These are phyloP conservation scores for Mesocentrotus franciscanus DNA, from an alignment of 53 echinoderm and acorn worm species.

Conservation along the genomic window DNA sequence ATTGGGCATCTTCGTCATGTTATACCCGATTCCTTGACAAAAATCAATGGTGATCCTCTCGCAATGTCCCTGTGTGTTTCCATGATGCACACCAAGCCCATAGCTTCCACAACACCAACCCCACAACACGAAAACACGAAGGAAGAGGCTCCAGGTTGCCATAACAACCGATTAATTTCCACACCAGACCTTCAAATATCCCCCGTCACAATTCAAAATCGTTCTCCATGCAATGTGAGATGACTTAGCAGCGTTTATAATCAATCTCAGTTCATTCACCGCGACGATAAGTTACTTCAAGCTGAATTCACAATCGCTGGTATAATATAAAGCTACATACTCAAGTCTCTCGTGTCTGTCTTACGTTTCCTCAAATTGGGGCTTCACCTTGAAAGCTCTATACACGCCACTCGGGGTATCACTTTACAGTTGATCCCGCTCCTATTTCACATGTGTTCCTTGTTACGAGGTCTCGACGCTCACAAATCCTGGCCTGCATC, in stretches of 20 bases:
- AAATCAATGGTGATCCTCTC: conserved; percentile 95
- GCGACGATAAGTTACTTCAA: not conserved
- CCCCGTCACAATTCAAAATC: not conserved
- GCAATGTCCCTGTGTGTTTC: conserved; percentile 77
- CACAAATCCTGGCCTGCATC: not conserved
- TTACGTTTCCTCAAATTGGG: not conserved
- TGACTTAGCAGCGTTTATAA: not conserved
- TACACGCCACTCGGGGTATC: conserved; percentile 49
- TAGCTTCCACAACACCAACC: conserved; percentile 18
- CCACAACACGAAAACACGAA: not conserved
- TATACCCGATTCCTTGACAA: conserved; percentile 96
- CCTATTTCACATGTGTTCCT: conserved; percentile 62
- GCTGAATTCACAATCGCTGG: not conserved
- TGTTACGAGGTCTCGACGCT: conserved; percentile 35
- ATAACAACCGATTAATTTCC: conserved; percentile 48
- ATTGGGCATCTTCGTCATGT: conserved; percentile 96
- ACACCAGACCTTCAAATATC: conserved; percentile 4
- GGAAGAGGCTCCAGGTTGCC: conserved; percentile 33
- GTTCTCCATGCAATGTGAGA: not conserved
- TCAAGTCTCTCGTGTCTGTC: not conserved
- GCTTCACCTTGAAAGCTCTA: conserved; percentile 40
- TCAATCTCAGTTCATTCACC: conserved; percentile 13
- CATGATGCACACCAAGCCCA: conserved; percentile 48
- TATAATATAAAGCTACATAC: not conserved
- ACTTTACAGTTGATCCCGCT: conserved; percentile 54